phyloP scores from a whole-genome alignment of 2,888 invertebrate species.

The Meta bourneti region DNA sequence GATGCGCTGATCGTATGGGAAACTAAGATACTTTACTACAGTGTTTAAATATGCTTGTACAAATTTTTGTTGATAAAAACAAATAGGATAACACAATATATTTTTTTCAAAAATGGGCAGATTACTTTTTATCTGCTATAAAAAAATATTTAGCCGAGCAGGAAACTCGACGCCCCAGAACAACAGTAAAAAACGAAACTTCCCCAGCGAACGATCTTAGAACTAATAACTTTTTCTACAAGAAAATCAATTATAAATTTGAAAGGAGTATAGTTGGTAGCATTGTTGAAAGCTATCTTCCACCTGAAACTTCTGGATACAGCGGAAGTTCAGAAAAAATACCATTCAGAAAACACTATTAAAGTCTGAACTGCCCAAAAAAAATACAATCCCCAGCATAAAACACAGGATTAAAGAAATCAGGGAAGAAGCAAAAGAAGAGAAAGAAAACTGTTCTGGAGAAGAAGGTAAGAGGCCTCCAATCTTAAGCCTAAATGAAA shows the following conservation, averaged over 20 bases:
- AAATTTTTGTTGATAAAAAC: no score
- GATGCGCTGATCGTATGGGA: no score
- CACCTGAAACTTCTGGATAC: not conserved
- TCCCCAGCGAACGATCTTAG: no score
- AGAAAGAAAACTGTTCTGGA: constrained; percentile 18
- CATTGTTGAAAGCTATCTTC: not conserved
- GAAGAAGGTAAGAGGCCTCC: constrained; percentile 44
- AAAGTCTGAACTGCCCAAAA: constrained; percentile 2
- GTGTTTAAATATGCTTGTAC: no score
- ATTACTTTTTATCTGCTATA: no score
- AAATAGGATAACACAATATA: no score
- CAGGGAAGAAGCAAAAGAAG: not conserved
- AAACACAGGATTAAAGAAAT: constrained; percentile 30
- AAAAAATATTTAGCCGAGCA: no score
- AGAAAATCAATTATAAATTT: not conserved
- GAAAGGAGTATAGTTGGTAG: not conserved
- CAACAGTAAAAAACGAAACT: no score
- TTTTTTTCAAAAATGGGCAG: no score
- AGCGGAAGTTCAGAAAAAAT: not conserved
- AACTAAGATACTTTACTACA: no score
- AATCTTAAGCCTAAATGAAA: constrained; percentile 68
- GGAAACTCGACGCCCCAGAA: no score
- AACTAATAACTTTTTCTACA: not conserved
- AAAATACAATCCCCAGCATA: constrained; percentile 14
- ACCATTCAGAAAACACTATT: not conserved